Evolutionary conservation across 1,140 invertebrate species (phyloP).

Genomic region (Samia ricini): DNA sequence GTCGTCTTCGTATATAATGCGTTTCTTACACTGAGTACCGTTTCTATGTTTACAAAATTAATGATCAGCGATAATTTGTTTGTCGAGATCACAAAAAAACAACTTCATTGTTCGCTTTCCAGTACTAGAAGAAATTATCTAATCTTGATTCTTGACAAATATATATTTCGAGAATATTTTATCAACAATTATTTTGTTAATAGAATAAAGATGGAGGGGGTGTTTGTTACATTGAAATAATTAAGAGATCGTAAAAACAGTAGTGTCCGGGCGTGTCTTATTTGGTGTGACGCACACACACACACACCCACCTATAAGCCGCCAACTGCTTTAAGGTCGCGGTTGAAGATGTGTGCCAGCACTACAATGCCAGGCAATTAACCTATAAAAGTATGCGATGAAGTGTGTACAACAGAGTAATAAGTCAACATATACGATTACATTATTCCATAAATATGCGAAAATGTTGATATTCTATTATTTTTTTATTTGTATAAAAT

Average conservation of each 20-base stretch:
- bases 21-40: neutral
- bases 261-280: slow-evolving; percentile 33
- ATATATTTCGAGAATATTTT: neutral
- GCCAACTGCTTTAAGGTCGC: slow-evolving; percentile 66
- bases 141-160: neutral
- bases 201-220: neutral
- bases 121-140: neutral
- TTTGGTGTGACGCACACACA: slow-evolving; percentile 48
- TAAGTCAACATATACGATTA: slow-evolving; percentile 44
- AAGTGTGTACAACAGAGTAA: slow-evolving; percentile 50
- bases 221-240: neutral
- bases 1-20: slow-evolving; percentile 31
- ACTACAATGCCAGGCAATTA: slow-evolving; percentile 72
- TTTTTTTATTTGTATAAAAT: too few relatives aligned
- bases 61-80: slow-evolving; percentile 6
- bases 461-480: too few relatives aligned
- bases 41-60: neutral
- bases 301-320: slow-evolving; percentile 61
- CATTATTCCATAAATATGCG: too few relatives aligned
- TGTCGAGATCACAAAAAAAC: slow-evolving; percentile 23
- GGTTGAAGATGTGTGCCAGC: slow-evolving; percentile 63
- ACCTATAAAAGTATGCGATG: slow-evolving; percentile 65
- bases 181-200: neutral
- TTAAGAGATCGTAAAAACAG: neutral
- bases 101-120: slow-evolving; percentile 28